Conservation (phyloP, 2,888 invertebrate species). For the Folsomia candida region DNA sequence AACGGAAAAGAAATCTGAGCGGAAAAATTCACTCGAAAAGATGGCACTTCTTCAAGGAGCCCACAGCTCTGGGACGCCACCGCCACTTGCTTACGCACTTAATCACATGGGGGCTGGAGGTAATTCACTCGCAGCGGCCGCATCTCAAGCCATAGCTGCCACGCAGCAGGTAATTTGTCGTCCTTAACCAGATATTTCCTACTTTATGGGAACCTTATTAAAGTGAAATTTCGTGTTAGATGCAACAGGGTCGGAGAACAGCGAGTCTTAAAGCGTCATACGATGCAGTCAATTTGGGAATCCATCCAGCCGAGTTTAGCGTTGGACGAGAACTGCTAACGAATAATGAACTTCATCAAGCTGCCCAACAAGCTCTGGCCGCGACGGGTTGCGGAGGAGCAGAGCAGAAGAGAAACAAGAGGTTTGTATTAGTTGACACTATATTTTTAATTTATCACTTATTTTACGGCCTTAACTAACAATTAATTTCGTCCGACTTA, state of each 20-base stretch:
- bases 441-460: not conserved
- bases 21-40: conserved; percentile 48
- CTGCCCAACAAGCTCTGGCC: conserved; percentile 70
- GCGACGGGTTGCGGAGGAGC: conserved; percentile 56
- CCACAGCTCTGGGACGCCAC: conserved; percentile 24
- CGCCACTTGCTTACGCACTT: conserved; percentile 56
- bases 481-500: not conserved
- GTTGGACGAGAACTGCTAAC: conserved; percentile 67
- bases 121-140: conserved; percentile 88
- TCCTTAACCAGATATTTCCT: too few relatives aligned
- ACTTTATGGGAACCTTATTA: too few relatives aligned
- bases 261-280: conserved; percentile 93
- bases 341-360: conserved; percentile 56
- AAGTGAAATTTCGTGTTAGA: conserved; percentile 61
- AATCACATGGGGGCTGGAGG: conserved; percentile 82
- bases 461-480: not conserved
- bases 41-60: conserved; percentile 2
- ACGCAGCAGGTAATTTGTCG: conserved; percentile 86
- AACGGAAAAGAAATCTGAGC: conserved; percentile 47
- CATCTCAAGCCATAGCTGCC: conserved; percentile 92
- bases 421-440: too few relatives aligned
- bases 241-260: conserved; percentile 90
- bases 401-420: conserved; percentile 48
- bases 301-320: conserved; percentile 63
- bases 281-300: conserved; percentile 70